These are phyloP conservation scores for Amblyraja radiata DNA, from an alignment of 2,797 vertebrate genomes.

Conservation along the genomic window DNA sequence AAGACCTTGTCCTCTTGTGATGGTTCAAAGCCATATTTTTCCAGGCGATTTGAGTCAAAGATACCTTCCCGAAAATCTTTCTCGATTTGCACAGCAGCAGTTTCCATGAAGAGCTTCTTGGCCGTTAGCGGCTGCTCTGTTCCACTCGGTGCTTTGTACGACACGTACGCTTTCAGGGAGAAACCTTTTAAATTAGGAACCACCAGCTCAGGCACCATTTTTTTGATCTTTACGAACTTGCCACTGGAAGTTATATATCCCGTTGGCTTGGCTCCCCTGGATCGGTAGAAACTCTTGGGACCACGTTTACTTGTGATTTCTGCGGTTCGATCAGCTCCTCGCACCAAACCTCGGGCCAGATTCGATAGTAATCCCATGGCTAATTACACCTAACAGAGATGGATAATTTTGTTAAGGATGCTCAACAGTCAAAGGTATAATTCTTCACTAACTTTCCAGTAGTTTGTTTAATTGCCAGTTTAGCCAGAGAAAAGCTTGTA, in stretches of 20 bases:
- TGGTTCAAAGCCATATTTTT: slow-evolving; percentile 83
- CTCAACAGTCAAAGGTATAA: too few relatives aligned
- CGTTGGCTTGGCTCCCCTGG: slow-evolving; percentile 62
- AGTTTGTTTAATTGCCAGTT: not conserved
- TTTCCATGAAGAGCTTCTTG: slow-evolving; percentile 64
- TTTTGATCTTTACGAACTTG: slow-evolving; percentile 64
- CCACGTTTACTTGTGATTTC: slow-evolving; percentile 88
- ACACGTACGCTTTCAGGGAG: slow-evolving; percentile 81
- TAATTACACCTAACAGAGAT: not conserved
- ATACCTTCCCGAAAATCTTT: slow-evolving; percentile 66
- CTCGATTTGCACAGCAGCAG: slow-evolving; percentile 67
- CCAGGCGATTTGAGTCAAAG: slow-evolving; percentile 61
- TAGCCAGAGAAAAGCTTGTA: not conserved
- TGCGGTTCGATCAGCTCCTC: slow-evolving; percentile 78
- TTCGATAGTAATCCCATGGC: slow-evolving; percentile 75
- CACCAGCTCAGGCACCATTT: slow-evolving; percentile 79
- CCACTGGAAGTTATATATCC: slow-evolving; percentile 58
- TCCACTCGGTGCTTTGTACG: slow-evolving; percentile 63
- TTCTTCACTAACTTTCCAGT: not conserved
- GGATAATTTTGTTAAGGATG: not conserved
- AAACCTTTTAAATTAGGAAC: slow-evolving; percentile 73
- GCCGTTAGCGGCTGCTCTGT: slow-evolving; percentile 64
- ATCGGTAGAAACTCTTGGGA: slow-evolving; percentile 66
- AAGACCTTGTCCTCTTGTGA: slow-evolving; percentile 84
- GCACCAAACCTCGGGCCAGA: slow-evolving; percentile 65